These are phyloP conservation scores for Podilymbus podiceps DNA, from an alignment of 2,113 vertebrate genomes.

Conservation along the genomic window DNA sequence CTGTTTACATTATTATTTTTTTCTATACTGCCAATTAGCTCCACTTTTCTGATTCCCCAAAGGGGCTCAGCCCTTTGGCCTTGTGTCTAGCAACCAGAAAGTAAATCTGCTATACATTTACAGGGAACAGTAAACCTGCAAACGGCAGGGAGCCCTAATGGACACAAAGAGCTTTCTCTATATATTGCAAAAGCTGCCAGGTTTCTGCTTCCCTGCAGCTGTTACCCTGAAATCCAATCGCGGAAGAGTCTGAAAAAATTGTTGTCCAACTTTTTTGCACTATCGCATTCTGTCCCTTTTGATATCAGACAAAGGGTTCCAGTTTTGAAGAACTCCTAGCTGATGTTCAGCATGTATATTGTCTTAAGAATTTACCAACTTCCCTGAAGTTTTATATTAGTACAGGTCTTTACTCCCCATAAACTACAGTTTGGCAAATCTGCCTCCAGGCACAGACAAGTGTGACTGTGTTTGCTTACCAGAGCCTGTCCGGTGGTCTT, in stretches of 20 bases:
- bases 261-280: background rate
- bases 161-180: background rate
- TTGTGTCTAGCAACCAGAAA: background rate
- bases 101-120: background rate
- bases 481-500: background rate
- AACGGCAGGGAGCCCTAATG: background rate
- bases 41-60: background rate
- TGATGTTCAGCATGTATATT: background rate
- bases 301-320: background rate
- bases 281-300: background rate
- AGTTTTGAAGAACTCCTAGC: background rate
- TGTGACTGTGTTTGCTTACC: conserved; percentile 23
- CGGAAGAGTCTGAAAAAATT: background rate
- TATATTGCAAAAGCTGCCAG: background rate
- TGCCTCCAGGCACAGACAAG: background rate
- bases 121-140: background rate
- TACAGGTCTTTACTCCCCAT: background rate
- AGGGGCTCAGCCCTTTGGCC: background rate
- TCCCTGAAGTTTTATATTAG: background rate
- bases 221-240: background rate
- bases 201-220: background rate
- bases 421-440: background rate
- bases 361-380: background rate
- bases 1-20: background rate
- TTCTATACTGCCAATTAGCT: background rate